Evolutionary conservation across 2,888 invertebrate genomes (phyloP), one percentile per base, ranked within the genome.

Genomic region (Glomeris marginata): DNA sequence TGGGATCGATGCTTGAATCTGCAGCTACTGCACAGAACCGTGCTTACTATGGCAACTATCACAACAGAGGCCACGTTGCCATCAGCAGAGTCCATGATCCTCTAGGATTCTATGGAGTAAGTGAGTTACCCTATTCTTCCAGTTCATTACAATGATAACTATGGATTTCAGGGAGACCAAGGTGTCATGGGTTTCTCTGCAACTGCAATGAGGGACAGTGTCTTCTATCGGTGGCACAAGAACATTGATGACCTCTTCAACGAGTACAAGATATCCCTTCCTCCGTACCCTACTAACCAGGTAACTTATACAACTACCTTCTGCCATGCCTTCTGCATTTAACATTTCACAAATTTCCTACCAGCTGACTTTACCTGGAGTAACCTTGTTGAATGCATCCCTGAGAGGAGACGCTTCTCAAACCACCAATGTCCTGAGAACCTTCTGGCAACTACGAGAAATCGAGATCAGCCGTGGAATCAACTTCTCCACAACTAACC

Each of bases 1-100:
- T 88, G 18, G 87, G 86, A 8, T 82, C 87, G 63, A 74, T 87
- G 58, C 70, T 87, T 63, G 87, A 87, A 66, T 73, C 84, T 0
- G 77, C 78, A 33, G 74, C 76, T 54, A 63, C 84, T 41, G 79
- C 82, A 41, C 75, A 76, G 3, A 84, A 85, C 68, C 69, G 74
- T 68, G 62, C 68, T 44, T 70, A 66, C 66, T 81, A 80, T 61
- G 77, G 77, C 34, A 55, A 53, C 37, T 69, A 78, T 57, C 66
- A 76, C 55, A 72, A 77, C 42, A 66, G 71, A 54, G 69, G 77
- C 49, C 76, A 75, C 60, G 66, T 72, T 47, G 67, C 80, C 41
- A 71, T 81, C 43, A 79, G 80, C 22, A 62, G 61, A 58, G 64
- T 65, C 54, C 61, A 63, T 41, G 67, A 69, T 50, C 65, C 65